Base-by-base conservation (phyloP, 2,113 vertebrate genomes). In the Asarcornis scutulata region DNA sequence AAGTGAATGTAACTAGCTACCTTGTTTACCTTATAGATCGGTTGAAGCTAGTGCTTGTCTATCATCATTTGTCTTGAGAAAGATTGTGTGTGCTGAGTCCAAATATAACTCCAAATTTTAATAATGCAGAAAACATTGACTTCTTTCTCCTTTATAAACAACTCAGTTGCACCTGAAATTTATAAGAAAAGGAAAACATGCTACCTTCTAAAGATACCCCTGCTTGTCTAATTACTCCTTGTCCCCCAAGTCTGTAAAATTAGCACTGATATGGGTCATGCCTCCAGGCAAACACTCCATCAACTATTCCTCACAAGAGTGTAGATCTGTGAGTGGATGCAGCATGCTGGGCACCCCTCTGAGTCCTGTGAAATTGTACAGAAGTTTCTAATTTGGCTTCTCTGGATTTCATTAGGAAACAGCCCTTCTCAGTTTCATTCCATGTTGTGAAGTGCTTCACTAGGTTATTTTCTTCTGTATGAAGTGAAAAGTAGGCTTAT, bases 151-250 rank as follows among this genome's bases (percentile, higher is more conserved):
- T 93, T 34, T 86, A 42, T 74, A 96, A 96, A 96, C 42, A 82
- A 83, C 62, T 32, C 7, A 2, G 91, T 83, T 82, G 32, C 22
- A 67, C 74, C 63, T 68, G 56, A 92, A 94, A 96, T 95, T 89
- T 95, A 95, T 88, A 93, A 95, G 18, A 95, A 96, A 96, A 73
- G 60, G 69, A 92, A 90, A 96, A 93, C 3, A 5, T 44, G 64
- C 44, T 76, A 69, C 22, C 36, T 81, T 74, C 68, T 95, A 97
- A 93, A 66, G 38, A 73, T 69, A 50, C 4, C 6, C 40, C 68
- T 76, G 17, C 63, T 94, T 90, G 34, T 83, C 74, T 95, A 97
- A 97, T 93, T 95, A 88, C 29, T 63, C 62, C 58, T 82, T 92
- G 55, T 94, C 87, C 55, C 56, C 69, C 42, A 77, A 77, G 17